A percentile compares a stretch with the other conserved stretches of the same genome.
These are phyloP conservation scores for Antheraea yamamai DNA, from an alignment of 2,888 invertebrate species.

Conservation along the genomic window DNA sequence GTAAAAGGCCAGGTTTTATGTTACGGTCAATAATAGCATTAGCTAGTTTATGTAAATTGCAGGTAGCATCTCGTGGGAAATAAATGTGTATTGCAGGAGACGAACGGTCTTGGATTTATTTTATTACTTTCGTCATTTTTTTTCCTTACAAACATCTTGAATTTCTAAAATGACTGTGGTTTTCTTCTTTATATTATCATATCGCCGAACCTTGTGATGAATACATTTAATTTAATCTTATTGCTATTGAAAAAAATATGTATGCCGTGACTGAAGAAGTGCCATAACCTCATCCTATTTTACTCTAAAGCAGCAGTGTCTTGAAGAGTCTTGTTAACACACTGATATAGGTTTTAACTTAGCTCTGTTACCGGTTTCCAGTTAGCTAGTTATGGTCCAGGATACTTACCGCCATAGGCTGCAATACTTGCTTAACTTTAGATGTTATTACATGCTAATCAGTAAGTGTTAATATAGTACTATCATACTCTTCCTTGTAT, in stretches of 20 bases:
- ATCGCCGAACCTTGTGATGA: neutral
- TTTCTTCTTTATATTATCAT: neutral
- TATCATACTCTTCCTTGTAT: too few relatives aligned
- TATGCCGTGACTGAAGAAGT: neutral
- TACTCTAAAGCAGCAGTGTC: neutral
- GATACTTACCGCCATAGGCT: too few relatives aligned
- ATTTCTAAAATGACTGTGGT: neutral
- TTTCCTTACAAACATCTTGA: neutral
- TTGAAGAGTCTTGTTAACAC: neutral
- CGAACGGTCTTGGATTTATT: constrained; percentile 25
- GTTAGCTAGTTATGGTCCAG: too few relatives aligned
- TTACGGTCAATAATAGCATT: constrained; percentile 59
- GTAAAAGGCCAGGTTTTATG: constrained; percentile 60
- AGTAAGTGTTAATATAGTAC: too few relatives aligned
- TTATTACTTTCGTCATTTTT: constrained; percentile 19
- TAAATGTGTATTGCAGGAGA: constrained; percentile 48
- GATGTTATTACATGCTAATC: too few relatives aligned
- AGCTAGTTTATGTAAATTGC: constrained; percentile 68
- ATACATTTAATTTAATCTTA: neutral
- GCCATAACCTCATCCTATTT: neutral
- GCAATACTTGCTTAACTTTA: too few relatives aligned
- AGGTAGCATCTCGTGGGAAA: constrained; percentile 59
- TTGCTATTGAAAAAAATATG: neutral
- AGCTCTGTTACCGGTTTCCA: too few relatives aligned
- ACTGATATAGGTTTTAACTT: too few relatives aligned